These are phyloP conservation scores for Erebia palarica DNA, from an alignment of 2,888 invertebrate genomes.

Conservation along the genomic window DNA sequence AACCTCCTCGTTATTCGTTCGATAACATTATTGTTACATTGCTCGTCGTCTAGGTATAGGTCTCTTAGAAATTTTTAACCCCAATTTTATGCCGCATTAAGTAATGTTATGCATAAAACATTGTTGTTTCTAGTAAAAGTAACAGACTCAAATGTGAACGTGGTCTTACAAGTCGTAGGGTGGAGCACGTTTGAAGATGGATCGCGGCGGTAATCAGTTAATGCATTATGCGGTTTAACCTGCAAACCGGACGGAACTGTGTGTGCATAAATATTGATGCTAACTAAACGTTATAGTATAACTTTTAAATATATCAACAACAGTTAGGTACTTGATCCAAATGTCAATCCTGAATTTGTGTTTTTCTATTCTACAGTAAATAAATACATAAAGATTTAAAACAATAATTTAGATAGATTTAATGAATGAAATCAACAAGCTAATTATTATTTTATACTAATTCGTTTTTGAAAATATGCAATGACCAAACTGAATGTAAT, in stretches of 20 bases:
- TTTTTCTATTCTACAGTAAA: too few species aligned
- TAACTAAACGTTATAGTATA: conserved; percentile 37
- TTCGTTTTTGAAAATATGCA: too few species aligned
- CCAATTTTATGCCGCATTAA: too few species aligned
- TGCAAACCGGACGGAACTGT: conserved; percentile 58
- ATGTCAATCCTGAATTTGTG: too few species aligned
- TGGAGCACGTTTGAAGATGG: conserved; percentile 71
- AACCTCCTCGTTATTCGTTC: too few species aligned
- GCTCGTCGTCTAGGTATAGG: background rate
- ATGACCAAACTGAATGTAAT: too few species aligned
- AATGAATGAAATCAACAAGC: too few species aligned
- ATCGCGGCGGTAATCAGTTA: conserved; percentile 76
- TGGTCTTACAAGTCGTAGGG: conserved; percentile 55
- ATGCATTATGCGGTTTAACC: conserved; percentile 74
- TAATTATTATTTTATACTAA: too few species aligned
- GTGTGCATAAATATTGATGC: conserved; percentile 65
- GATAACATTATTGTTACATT: too few species aligned
- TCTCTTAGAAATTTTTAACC: background rate
- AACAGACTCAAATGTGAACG: conserved; percentile 40
- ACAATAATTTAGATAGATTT: too few species aligned
- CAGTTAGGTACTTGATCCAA: background rate
- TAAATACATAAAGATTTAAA: too few species aligned
- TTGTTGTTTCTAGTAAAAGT: conserved; percentile 3
- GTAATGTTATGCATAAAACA: background rate
- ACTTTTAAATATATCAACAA: background rate